These are phyloP conservation scores for Ochlodes sylvanus DNA, from an alignment of 2,888 invertebrate genomes.

Conservation along the genomic window DNA sequence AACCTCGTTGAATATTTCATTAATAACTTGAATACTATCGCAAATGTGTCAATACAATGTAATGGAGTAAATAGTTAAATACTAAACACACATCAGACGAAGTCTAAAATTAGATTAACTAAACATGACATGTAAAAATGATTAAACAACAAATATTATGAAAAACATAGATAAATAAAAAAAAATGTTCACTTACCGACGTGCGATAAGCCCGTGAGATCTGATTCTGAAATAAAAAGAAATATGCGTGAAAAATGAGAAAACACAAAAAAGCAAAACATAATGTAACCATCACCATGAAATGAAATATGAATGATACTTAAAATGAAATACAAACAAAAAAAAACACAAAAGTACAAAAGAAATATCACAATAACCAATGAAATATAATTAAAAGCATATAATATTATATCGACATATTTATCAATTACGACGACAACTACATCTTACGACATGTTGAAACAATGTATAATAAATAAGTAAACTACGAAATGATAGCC, in stretches of 20 bases:
- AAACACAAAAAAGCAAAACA: slow-evolving; percentile 40
- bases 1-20: no score
- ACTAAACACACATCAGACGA: no score
- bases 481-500: not conserved
- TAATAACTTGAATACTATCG: no score
- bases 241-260: slow-evolving; percentile 58
- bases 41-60: no score
- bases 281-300: slow-evolving; percentile 14
- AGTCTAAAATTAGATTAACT: no score
- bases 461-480: no score
- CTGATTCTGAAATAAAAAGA: slow-evolving; percentile 86
- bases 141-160: not conserved
- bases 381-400: no score
- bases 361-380: not conserved
- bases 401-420: no score
- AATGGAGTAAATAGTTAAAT: no score
- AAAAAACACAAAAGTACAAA: not conserved
- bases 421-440: no score
- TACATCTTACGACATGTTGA: no score
- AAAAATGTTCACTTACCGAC: slow-evolving; percentile 82
- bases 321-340: no score
- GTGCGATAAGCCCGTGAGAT: slow-evolving; percentile 86
- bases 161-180: not conserved
- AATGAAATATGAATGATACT: slow-evolving; percentile 14
- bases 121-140: not conserved